Evolutionary conservation across 2,113 vertebrate genomes (phyloP), one percentile per base, ranked within the genome.

Genomic region (Pongo abelii): DNA sequence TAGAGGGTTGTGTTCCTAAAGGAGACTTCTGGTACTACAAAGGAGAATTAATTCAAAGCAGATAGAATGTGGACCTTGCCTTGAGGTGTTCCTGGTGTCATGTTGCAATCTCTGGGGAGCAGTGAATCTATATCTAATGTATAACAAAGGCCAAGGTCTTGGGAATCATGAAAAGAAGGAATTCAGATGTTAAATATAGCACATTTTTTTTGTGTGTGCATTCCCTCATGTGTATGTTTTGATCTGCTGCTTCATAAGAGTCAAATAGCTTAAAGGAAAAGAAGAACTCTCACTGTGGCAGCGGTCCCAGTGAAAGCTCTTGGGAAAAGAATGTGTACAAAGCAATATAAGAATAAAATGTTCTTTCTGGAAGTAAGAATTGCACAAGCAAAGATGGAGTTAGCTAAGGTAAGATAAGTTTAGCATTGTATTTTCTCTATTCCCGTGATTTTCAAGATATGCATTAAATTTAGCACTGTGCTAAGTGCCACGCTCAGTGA

Each of bases 391-490:
- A 87, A 81, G 13, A 77, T 69, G 32, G 18, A 7, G 11, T 84
- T 55, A 48, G 67, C 32, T 38, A 93, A 88, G 23, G 13, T 75
- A 64, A 96, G 12, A n/a, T 80, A 88, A 89, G 18, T 46, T 74
- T 96, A 57, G 20, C 1, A 9, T 59, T 81, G 38, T 40, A 74
- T 92, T 91, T 87, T 93, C 22, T 75, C 32, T 32, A 22, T 38
- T 91, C 20, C 87, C 22, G 38, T 87, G 69, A 87, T 83, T 91
- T 86, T 91, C 64, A 91, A 87, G 52, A 74, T 81, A 48, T 46
- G 20, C 7, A n/a, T 81, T 86, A 67, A 2, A 35, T 89, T 95
- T 89, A 85, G 40, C 27, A 46, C 55, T 86, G 18, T 75, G 67
- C 25, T 81, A 55, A 94, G n/a, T 0, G 1, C 32, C 55, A 48